Percentiles rank a stretch among this genome's conserved stretches.
Conservation (phyloP, 2,797 vertebrate genomes). For the Loris lydekkerianus region DNA sequence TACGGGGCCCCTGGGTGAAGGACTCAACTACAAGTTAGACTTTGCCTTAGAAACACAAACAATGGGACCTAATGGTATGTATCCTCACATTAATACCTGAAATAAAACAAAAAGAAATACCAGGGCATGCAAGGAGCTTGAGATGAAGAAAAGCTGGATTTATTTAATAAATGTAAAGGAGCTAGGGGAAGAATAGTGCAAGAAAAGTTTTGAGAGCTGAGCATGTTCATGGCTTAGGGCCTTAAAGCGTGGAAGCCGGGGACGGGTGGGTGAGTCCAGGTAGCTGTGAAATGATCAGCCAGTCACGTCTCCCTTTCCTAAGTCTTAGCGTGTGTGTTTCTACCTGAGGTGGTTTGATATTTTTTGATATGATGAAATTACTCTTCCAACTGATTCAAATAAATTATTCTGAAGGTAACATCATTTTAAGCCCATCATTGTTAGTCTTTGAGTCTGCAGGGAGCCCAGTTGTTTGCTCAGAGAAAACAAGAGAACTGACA, state of each 20-base stretch:
- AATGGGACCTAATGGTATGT: no score
- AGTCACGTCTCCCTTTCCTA: not conserved
- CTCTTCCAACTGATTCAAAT: not conserved
- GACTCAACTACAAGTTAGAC: no score
- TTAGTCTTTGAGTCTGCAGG: not conserved
- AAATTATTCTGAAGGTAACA: not conserved
- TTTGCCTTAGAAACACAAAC: no score
- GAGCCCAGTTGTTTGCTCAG: not conserved
- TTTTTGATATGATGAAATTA: constrained; percentile 20
- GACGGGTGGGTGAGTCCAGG: accelerated
- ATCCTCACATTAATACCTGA: no score
- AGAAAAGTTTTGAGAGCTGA: not conserved
- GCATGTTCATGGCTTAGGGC: not conserved
- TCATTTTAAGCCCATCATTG: not conserved
- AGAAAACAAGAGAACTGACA: not conserved
- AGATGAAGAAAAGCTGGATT: not conserved
- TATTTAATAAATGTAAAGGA: not conserved
- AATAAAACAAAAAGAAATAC: not conserved
- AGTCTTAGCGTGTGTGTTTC: not conserved
- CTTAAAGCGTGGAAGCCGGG: not conserved
- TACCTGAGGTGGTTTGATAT: not conserved
- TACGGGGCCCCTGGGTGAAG: no score
- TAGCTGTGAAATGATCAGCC: not conserved
- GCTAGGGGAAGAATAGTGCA: not conserved
- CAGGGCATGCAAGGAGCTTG: not conserved